Evolutionary conservation across 2,113 vertebrate species (phyloP), one percentile per base, ranked within the genome.

Genomic region (Salvelinus fontinalis): DNA sequence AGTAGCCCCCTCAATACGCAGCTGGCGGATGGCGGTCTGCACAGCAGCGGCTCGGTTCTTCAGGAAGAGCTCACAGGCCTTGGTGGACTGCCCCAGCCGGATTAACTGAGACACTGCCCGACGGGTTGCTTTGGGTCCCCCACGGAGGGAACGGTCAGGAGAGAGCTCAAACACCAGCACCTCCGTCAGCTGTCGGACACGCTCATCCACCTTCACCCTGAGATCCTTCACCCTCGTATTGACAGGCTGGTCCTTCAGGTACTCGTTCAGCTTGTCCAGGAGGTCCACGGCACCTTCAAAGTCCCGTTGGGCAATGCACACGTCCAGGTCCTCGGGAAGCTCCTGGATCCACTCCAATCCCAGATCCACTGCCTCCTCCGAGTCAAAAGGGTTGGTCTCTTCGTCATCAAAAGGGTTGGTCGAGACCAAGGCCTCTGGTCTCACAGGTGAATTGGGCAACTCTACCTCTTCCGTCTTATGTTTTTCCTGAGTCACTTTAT

Each of bases 251-350:
- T 95, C 95, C 44, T 90, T 93, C 14, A 99, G 91, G 66, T 98
- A 96, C 74, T 93, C 95, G 1, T 94, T 96, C 66, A 99, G 86
- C 64, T 98, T 99, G 80, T 99, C 97, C 81, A 99, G 77, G 67
- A 99, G 94, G 86, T 99, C 98, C 44, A 99, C 98, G 0, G 98
- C 97, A 0, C 98, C 98, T 81, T 99, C 97, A 0, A 99, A 99
- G 91, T 99, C 97, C 44, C 97, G 93, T 91, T 99, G 97, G 0
- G 98, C 98, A 0, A 99, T 99, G 84, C 97, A 99, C 1, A 99
- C 98, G 0, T 99, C 97, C 78, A 99, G 89, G 75, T 99, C 97
- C 68, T 99, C 98, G 0, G 98, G 97, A 70, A 99, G 88, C 90
- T 99, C 98, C 90, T 97, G 97, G 82, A 99, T 96, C 98, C 98